Percentiles rank a stretch among this genome's conserved stretches.
Conservation (phyloP, 2,113 vertebrate genomes). For the Chauna torquata region DNA sequence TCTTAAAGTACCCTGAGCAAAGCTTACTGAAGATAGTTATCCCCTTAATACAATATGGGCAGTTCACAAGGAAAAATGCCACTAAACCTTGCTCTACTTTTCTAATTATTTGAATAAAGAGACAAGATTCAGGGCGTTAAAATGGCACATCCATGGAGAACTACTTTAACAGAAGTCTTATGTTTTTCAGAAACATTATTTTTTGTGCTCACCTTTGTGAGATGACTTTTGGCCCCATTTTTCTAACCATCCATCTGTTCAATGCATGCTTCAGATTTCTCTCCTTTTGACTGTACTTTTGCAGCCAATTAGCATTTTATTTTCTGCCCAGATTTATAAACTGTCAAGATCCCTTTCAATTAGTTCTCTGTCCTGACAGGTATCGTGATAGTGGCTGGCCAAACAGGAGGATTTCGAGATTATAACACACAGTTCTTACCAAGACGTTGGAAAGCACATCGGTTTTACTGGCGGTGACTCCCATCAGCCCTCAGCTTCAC, state of each 20-base stretch:
- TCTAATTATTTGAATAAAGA: background rate
- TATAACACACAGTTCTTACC: background rate
- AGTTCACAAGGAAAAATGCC: background rate
- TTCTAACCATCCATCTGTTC: background rate
- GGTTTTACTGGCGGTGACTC: background rate
- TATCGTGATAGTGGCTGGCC: background rate
- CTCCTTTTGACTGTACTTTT: background rate
- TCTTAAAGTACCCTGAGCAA: background rate
- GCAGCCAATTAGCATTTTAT: background rate
- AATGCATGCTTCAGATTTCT: background rate
- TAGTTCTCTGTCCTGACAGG: background rate
- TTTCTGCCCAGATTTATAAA: background rate
- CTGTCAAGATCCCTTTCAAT: background rate
- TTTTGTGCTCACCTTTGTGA: background rate
- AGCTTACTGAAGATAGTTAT: background rate
- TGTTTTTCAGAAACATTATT: background rate
- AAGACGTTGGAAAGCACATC: background rate
- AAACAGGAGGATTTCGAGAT: background rate
- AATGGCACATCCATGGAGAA: background rate
- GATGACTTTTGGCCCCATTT: background rate
- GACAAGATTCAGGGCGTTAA: background rate
- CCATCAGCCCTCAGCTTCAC: background rate
- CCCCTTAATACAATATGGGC: too few species aligned
- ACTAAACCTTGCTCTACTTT: background rate
- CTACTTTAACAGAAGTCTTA: background rate